Conservation (phyloP, 1,140 invertebrate species). For the Yoshiicerus persimilis region DNA sequence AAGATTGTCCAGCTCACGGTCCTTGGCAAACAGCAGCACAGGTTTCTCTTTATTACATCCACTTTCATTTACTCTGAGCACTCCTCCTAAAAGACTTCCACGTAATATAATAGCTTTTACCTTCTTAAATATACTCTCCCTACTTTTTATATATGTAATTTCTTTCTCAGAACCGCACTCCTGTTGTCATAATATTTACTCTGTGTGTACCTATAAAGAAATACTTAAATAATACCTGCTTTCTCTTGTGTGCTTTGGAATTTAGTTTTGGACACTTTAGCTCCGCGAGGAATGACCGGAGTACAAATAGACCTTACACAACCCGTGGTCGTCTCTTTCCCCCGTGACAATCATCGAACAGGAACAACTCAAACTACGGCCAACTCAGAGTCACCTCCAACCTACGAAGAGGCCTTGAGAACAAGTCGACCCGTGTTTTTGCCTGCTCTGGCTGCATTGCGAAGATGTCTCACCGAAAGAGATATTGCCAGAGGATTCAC, state of each 20-base stretch:
- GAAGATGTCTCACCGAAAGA: slow-evolving; percentile 52
- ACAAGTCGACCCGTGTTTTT: slow-evolving; percentile 47
- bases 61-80: background rate
- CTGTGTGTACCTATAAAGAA: too few species aligned
- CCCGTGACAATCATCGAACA: slow-evolving; percentile 48
- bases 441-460: slow-evolving; percentile 45
- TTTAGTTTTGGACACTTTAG: slow-evolving; percentile 24
- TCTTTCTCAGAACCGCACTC: too few species aligned
- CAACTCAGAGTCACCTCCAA: slow-evolving; percentile 55
- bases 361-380: background rate
- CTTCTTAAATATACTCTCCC: too few species aligned
- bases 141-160: too few species aligned
- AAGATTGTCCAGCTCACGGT: background rate
- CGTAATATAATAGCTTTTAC: too few species aligned
- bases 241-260: too few species aligned
- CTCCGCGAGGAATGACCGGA: slow-evolving; percentile 28
- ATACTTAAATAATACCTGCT: too few species aligned
- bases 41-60: background rate
- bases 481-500: slow-evolving; percentile 19
- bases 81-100: background rate
- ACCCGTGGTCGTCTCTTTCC: slow-evolving; percentile 26
- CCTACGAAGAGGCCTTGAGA: slow-evolving; percentile 57
- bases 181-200: too few species aligned
- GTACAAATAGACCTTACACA: slow-evolving; percentile 32
- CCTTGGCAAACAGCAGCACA: background rate